A percentile compares a stretch with the other conserved stretches of the same genome.
Evolutionary conservation across 1,140 invertebrate species (phyloP).

Genomic region (Chrysopa pallens): DNA sequence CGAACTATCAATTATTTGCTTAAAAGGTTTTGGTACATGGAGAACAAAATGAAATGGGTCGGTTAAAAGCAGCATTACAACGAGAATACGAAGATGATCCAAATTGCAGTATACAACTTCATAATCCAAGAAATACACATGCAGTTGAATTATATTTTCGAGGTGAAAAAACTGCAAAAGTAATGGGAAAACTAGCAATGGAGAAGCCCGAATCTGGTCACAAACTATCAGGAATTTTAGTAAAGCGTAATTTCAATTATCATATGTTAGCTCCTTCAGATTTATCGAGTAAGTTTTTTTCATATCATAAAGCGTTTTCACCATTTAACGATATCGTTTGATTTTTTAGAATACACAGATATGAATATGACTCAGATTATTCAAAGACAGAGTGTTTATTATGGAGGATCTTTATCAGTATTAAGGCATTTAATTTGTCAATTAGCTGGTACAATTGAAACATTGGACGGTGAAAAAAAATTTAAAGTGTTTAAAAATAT

Average conservation of each 20-base stretch:
- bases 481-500: slow-evolving; percentile 62
- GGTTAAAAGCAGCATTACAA: slow-evolving; percentile 83
- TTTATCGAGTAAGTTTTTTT: slow-evolving; percentile 51
- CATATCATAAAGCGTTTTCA: slow-evolving; percentile 1
- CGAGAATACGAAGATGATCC: slow-evolving; percentile 86
- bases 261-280: slow-evolving; percentile 84
- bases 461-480: slow-evolving; percentile 48
- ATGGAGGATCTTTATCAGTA: slow-evolving; percentile 55
- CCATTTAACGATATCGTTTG: slow-evolving; percentile 5
- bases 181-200: slow-evolving; percentile 81
- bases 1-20: neutral
- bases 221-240: slow-evolving; percentile 78
- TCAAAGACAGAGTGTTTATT: slow-evolving; percentile 79
- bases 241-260: slow-evolving; percentile 97
- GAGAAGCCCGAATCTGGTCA: slow-evolving; percentile 61
- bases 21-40: slow-evolving; percentile 83
- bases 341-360: slow-evolving; percentile 76
- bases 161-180: slow-evolving; percentile 96
- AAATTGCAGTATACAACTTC: slow-evolving; percentile 74
- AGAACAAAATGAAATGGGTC: slow-evolving; percentile 96
- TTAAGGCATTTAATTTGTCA: slow-evolving; percentile 65
- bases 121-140: slow-evolving; percentile 93
- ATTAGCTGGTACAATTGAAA: slow-evolving; percentile 54
- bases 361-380: slow-evolving; percentile 82
- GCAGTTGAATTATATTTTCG: slow-evolving; percentile 84